Percentiles rank a stretch among this genome's conserved stretches.
Evolutionary conservation across 2,888 invertebrate genomes (phyloP).

Genomic region (Caenorhabditis sp.): DNA sequence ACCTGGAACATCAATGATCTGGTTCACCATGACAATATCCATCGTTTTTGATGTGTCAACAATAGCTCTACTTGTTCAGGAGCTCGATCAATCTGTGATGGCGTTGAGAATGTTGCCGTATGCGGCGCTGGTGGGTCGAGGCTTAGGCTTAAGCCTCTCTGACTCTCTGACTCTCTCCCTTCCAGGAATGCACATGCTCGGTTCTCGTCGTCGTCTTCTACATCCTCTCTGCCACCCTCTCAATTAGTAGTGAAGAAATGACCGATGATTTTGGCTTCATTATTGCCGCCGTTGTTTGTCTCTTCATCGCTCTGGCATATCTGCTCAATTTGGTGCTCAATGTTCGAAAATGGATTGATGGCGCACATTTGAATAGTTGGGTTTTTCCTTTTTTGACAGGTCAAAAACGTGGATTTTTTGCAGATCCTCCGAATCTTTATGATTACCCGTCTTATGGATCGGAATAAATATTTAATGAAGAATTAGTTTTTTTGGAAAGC

Average conservation of each 20-base stretch:
- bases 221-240: constrained; percentile 19
- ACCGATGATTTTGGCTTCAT: constrained; percentile 29
- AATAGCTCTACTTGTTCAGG: constrained; percentile 28
- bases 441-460: constrained; percentile 29
- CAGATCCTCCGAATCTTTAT: constrained; percentile 21
- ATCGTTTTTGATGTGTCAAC: constrained; percentile 30
- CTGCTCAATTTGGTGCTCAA: constrained; percentile 19
- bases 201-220: constrained; percentile 20
- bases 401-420: not conserved
- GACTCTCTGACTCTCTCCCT: too few species aligned
- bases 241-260: constrained; percentile 30
- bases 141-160: not conserved
- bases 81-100: constrained; percentile 28
- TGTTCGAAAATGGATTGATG: constrained; percentile 30
- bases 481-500: too few species aligned
- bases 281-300: constrained; percentile 21
- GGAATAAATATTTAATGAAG: not conserved
- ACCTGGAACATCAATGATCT: constrained; percentile 37
- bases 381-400: not conserved
- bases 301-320: constrained; percentile 19
- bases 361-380: constrained; percentile 26
- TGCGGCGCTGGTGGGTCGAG: constrained; percentile 19
- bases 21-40: constrained; percentile 31
- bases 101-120: constrained; percentile 35
- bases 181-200: constrained; percentile 31